Conservation (phyloP, 2,113 vertebrate species). For the Trochalopteron elliotii region DNA sequence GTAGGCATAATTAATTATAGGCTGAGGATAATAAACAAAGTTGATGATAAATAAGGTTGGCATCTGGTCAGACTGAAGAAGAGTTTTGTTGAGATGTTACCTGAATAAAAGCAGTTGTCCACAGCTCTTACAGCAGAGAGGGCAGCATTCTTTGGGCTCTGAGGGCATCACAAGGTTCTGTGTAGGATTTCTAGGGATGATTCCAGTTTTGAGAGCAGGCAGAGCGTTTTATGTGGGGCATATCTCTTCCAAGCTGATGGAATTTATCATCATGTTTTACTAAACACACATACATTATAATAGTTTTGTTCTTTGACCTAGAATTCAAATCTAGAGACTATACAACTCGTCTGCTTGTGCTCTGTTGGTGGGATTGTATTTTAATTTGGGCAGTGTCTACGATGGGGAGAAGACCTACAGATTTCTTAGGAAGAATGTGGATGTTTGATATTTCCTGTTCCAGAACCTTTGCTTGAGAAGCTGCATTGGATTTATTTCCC, state of each 20-base stretch:
- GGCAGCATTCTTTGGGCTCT: not conserved
- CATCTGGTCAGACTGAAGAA: not conserved
- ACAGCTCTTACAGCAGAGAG: not conserved
- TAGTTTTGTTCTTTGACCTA: not conserved
- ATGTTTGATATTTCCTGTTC: not conserved
- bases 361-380: not conserved
- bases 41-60: not conserved
- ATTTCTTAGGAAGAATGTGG: not conserved
- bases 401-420: not conserved
- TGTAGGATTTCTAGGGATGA: not conserved
- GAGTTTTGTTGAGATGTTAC: not conserved
- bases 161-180: not conserved
- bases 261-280: not conserved
- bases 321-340: not conserved
- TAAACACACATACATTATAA: not conserved
- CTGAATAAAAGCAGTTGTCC: not conserved
- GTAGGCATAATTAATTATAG: not conserved
- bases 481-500: not conserved
- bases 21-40: not conserved
- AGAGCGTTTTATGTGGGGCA: not conserved
- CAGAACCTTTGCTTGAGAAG: not conserved
- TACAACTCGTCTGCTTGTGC: not conserved
- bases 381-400: not conserved
- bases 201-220: not conserved
- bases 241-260: not conserved